phyloP scores from a whole-genome alignment of 2,888 invertebrate species.

The Ophonus ardosiacus region DNA sequence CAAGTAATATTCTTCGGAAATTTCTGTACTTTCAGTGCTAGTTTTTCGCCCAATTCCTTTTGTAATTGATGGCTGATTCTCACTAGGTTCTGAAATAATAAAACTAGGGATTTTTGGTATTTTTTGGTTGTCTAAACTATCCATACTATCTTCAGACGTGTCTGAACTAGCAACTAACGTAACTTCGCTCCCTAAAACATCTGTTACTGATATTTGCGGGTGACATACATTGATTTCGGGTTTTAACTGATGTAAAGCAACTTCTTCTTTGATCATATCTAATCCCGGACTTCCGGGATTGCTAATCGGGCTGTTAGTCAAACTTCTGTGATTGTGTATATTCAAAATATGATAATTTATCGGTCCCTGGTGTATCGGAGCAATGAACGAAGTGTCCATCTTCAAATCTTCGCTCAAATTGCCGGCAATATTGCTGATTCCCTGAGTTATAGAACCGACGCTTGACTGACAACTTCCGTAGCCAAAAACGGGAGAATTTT shows the following conservation, averaged over 20 bases:
- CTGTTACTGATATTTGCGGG: conserved; percentile 95
- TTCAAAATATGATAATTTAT: conserved; percentile 72
- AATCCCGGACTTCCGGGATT: conserved; percentile 83
- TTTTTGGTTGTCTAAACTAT: conserved; percentile 81
- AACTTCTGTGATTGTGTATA: conserved; percentile 77
- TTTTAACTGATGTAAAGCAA: conserved; percentile 73
- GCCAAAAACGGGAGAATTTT: conserved; percentile 68
- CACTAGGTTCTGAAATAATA: conserved; percentile 85
- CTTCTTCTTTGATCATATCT: conserved; percentile 89
- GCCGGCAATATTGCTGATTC: conserved; percentile 78
- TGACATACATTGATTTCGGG: conserved; percentile 72
- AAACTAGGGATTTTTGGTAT: conserved; percentile 79
- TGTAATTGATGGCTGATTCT: conserved; percentile 88
- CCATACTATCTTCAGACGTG: conserved; percentile 85
- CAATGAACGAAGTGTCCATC: conserved; percentile 74
- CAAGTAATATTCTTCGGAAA: conserved; percentile 76
- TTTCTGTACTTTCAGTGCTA: conserved; percentile 77
- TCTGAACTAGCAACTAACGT: conserved; percentile 86
- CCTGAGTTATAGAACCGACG: conserved; percentile 79
- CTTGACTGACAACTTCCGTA: conserved; percentile 60
- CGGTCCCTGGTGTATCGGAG: conserved; percentile 68
- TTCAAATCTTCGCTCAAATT: conserved; percentile 72
- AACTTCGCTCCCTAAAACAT: conserved; percentile 91
- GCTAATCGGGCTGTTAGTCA: conserved; percentile 81
- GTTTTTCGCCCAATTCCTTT: conserved; percentile 82